These are phyloP conservation scores for Synanceia verrucosa DNA, from an alignment of 2,797 vertebrate species.

Conservation along the genomic window DNA sequence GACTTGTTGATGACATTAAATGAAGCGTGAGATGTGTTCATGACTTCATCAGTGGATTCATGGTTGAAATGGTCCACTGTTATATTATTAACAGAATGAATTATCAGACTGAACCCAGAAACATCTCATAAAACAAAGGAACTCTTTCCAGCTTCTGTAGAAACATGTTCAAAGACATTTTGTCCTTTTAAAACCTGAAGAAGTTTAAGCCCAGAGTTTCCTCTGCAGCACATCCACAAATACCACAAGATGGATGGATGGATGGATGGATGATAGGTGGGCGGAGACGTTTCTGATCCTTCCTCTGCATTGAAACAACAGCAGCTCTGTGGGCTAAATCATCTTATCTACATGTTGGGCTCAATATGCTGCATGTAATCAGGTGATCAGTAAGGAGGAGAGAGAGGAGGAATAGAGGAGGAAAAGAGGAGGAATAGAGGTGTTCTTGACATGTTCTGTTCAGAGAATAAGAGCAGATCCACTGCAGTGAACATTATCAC, in stretches of 20 bases:
- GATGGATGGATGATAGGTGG: no score
- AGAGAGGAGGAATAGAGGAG: no score
- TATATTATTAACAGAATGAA: no score
- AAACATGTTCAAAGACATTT: conserved; percentile 30
- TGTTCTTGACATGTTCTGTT: no score
- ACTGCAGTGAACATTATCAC: not conserved
- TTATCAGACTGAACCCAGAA: conserved; percentile 15
- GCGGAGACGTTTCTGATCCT: no score
- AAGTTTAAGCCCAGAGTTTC: not conserved
- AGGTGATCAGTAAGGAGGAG: no score
- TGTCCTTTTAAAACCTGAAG: conserved; percentile 9
- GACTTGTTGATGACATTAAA: conserved; percentile 52
- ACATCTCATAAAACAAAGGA: not conserved
- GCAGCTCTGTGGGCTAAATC: no score
- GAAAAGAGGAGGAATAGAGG: no score
- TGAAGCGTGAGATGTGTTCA: not conserved
- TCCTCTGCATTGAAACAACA: no score
- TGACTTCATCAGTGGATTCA: not conserved
- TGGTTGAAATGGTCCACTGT: not conserved
- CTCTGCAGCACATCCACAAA: not conserved
- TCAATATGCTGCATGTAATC: no score
- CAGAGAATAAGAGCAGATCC: not conserved
- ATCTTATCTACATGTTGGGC: no score
- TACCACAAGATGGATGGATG: no score
- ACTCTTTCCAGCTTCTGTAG: not conserved